Evolutionary conservation across 2,888 invertebrate genomes (phyloP), one percentile per base, ranked within the genome.

Genomic region (Tenthredo distinguenda): DNA sequence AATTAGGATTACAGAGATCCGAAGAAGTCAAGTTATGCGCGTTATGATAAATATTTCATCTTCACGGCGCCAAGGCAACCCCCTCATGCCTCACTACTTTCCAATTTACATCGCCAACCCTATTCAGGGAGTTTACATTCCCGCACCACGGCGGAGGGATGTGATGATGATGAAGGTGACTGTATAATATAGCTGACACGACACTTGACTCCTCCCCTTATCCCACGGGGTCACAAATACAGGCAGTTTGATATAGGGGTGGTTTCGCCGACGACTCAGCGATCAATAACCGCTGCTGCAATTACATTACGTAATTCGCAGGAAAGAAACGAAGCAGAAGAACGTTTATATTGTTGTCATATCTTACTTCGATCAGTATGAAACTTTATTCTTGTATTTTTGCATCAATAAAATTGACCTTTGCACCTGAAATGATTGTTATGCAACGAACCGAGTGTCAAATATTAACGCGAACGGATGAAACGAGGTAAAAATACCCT

Each of bases 1-100:
- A 91, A 90, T 90, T 91, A 92, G 92, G 92, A 88, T 88, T 90
- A 89, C 89, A 92, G 90, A 85, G 91, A 88, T 79, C 31, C 84
- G 87, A 91, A 89, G 90, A 92, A 91, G 89, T 85, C 50, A 37
- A 84, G 87, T 90, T 90, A 90, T 90, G 88, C 43, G 21, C 47
- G 68, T 68, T 83, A 83, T 83, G 43, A 83, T 58, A 31, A 47
- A 71, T 71, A 71, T 83, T 83, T 83, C 83, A 71, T 83, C 71
- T 71, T 47, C 6, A 26, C 21, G 7, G n/a, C 72, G 72, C 43
- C 72, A 21, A 21, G 47, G 47, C 83, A 71, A 68, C 83, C 68
- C 65, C 71, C 83, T 34, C n/a, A 3, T 68, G 34, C 15, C 34
- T 34, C n/a, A 26, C 34, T 26, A 43, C 37, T 15, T n/a, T 15